phyloP scores from a whole-genome alignment of 2,113 vertebrate genomes.

The Apodemus speciosus region DNA sequence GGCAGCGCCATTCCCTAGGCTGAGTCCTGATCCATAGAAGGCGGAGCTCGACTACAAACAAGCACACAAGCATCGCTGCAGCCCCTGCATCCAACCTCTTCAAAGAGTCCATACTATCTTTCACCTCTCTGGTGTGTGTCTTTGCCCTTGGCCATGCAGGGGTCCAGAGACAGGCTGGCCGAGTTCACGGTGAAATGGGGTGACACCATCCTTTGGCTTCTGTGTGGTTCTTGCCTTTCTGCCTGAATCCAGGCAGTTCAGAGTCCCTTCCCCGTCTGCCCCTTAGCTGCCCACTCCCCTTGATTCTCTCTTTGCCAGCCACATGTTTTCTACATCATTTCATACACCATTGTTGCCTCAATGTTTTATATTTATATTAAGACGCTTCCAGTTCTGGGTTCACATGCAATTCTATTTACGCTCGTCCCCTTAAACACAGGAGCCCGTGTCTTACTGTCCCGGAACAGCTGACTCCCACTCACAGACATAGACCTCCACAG shows the following conservation, averaged over 20 bases:
- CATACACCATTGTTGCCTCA: accelerated
- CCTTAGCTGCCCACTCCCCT: neutral
- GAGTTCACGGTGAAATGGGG: neutral
- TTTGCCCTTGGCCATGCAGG: neutral
- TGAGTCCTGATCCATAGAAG: neutral
- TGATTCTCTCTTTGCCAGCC: neutral
- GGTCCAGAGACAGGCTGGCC: neutral
- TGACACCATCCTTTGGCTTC: neutral
- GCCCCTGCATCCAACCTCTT: neutral
- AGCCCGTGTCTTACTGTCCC: accelerated
- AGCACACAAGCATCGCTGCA: neutral
- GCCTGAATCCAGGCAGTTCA: neutral
- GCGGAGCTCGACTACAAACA: too few species aligned
- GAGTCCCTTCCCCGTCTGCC: neutral
- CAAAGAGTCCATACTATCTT: too few species aligned
- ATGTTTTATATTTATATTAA: too few species aligned
- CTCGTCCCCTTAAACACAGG: neutral
- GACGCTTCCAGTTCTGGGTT: neutral
- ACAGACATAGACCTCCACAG: neutral
- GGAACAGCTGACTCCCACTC: neutral
- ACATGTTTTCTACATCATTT: neutral
- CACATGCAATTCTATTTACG: neutral
- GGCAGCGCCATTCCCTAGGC: neutral
- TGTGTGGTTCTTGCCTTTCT: neutral
- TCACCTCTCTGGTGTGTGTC: neutral